Conservation (phyloP, 2,888 invertebrate genomes). For the Caenorhabditis virilis region DNA sequence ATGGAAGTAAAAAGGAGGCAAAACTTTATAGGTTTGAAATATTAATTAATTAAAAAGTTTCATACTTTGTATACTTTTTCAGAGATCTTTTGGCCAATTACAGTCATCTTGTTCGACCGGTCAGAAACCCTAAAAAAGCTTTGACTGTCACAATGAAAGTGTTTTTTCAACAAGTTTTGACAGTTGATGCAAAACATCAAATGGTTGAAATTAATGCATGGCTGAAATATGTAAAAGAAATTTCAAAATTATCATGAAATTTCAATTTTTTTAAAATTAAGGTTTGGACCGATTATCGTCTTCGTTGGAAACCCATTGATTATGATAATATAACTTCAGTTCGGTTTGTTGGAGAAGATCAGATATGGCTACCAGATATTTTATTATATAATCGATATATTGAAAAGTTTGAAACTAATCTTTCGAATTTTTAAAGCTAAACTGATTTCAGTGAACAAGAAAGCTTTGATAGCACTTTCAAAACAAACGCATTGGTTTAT, state of each 20-base stretch:
- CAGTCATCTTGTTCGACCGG: conserved; percentile 55
- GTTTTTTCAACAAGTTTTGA: conserved; percentile 70
- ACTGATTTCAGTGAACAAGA: conserved; percentile 54
- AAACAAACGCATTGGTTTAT: conserved; percentile 56
- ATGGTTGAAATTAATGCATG: conserved; percentile 62
- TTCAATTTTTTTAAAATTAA: conserved; percentile 8
- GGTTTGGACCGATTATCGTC: conserved; percentile 55
- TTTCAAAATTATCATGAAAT: neutral
- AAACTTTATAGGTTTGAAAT: conserved; percentile 38
- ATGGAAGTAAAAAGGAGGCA: conserved; percentile 40
- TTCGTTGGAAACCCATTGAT: conserved; percentile 53
- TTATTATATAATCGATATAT: conserved; percentile 58
- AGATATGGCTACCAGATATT: conserved; percentile 61
- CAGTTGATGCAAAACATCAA: conserved; percentile 69
- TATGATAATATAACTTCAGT: conserved; percentile 56
- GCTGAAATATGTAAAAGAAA: conserved; percentile 53
- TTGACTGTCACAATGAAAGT: conserved; percentile 54
- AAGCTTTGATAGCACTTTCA: conserved; percentile 56
- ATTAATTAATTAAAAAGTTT: neutral
- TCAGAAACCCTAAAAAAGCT: conserved; percentile 38
- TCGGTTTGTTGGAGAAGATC: conserved; percentile 49
- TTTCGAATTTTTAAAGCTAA: neutral
- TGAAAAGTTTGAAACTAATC: conserved; percentile 14
- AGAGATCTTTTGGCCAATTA: conserved; percentile 54
- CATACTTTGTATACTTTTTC: conserved; percentile 4